Base-by-base conservation (phyloP, 2,113 vertebrate genomes). In the Tapirus terrestris region DNA sequence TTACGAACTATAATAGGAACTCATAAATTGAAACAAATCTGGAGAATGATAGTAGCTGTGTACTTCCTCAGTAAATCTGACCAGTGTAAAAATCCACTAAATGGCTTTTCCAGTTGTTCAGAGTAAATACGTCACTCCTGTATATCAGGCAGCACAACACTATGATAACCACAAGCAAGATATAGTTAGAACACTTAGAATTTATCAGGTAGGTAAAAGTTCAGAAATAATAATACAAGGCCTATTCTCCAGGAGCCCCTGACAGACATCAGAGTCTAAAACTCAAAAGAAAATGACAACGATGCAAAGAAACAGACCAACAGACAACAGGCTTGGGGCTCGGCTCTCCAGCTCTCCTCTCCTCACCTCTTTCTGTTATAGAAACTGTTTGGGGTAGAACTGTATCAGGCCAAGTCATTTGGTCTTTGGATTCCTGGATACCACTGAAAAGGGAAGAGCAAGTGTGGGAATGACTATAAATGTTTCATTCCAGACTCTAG, bases 21-120 rank as follows among this genome's bases (percentile, higher is more conserved):
- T 87, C 39, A 91, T 75, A 95, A 95, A 97, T 27, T 70, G 65
- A 97, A 96, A 97, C n/a, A 89, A 90, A 97, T 84, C 48, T 79
- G 72, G 20, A 83, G 53, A 97, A 76, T 23, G 63, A 92, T 0
- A 86, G 58, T 51, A 86, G 39, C 60, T 53, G 56, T 20, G 33
- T 45, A 85, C 31, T 53, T 84, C 4, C 68, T 87, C 16, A 20
- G 82, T 88, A 97, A 94, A 89, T 85, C 6, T 84, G 63, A 89
- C 8, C 63, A 63, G 3, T 27, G 3, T 81, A 27, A 76, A 93
- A 90, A n/a, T 3, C 82, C 31, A 73, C 23, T n/a, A 85, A 94
- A 70, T 39, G n/a, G n/a, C 60, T 76, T 75, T 79, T 43, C 48
- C 31, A 63, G 31, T 12, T 68, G 31, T 87, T 72, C 31, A 75